phyloP scores from a whole-genome alignment of 2,888 invertebrate genomes.

The Philereme vetulata region DNA sequence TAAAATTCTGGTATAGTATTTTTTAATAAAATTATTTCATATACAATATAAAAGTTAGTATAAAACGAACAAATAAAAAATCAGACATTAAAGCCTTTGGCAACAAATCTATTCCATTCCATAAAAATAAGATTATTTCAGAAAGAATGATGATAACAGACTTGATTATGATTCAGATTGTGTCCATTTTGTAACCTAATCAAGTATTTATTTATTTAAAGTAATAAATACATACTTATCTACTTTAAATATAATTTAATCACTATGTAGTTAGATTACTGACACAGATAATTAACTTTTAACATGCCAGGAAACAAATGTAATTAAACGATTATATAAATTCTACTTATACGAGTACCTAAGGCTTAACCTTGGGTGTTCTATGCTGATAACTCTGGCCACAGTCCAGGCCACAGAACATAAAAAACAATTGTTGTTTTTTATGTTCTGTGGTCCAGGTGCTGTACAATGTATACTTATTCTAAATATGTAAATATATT shows the following conservation, averaged over 20 bases:
- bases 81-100: not conserved
- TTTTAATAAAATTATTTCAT: too few species aligned
- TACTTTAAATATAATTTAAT: conserved; percentile 26
- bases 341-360: not conserved
- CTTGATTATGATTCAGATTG: not conserved
- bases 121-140: not conserved
- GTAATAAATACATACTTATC: conserved; percentile 6
- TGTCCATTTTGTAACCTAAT: conserved; percentile 41
- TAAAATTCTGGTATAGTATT: not conserved
- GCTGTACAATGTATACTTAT: too few species aligned
- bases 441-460: too few species aligned
- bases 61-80: too few species aligned
- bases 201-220: conserved; percentile 37
- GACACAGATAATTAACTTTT: conserved; percentile 10
- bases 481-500: too few species aligned
- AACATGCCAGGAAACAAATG: conserved; percentile 1
- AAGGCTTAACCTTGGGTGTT: conserved; percentile 12
- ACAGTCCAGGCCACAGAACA: conserved; percentile 31
- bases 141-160: not conserved
- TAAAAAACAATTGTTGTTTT: too few species aligned
- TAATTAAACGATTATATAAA: conserved; percentile 1
- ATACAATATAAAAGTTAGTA: too few species aligned
- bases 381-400: conserved; percentile 34
- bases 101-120: not conserved
- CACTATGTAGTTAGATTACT: conserved; percentile 30